Evolutionary conservation across 2,113 vertebrate genomes (phyloP), one percentile per base, ranked within the genome.

Genomic region (Sander lucioperca): DNA sequence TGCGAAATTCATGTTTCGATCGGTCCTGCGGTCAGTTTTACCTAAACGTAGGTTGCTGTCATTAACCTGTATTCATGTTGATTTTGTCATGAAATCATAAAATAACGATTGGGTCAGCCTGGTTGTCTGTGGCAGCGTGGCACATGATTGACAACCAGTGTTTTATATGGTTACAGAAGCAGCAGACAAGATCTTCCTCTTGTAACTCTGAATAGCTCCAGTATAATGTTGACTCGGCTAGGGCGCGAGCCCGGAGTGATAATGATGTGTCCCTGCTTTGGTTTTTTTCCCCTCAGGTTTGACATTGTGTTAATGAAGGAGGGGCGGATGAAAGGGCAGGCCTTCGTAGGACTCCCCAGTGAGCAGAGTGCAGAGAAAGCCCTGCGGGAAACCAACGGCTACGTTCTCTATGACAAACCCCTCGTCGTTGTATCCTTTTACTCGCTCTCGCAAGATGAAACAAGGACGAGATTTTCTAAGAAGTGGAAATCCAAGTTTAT

Each of bases 291-390:
- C 65, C 62, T 74, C 90, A 99, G 98, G 97, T 99, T 99, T 94
- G 98, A 99, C 90, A 96, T 99, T 56, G 96, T 99, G 77, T 87
- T 99, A 91, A 99, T 99, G 98, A 99, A 96, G 90, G 98, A 99
- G 94, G 98, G 98, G 7, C 96, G 98, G 51, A 99, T 99, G 98
- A 99, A 99, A 93, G 98, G 98, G 30, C 98, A 99, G 90, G 98
- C 98, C 71, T 99, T 99, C 85, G 78, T 99, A 25, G 98, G 97
- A 21, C 97, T 99, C 84, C 98, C 98, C 65, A 97, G 95, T 77
- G 98, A 99, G 95, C 96, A 94, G 79, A 96, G 96, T 57, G 98
- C 98, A 3, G 95, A 97, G 53, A 98, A 97, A 91, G 98, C 98
- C 33, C 95, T 99, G 70, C 97, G 96, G 90, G 97, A 99, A 91